Base-by-base conservation (phyloP, 2,888 invertebrate genomes). In the Liodrosophila aerea region DNA sequence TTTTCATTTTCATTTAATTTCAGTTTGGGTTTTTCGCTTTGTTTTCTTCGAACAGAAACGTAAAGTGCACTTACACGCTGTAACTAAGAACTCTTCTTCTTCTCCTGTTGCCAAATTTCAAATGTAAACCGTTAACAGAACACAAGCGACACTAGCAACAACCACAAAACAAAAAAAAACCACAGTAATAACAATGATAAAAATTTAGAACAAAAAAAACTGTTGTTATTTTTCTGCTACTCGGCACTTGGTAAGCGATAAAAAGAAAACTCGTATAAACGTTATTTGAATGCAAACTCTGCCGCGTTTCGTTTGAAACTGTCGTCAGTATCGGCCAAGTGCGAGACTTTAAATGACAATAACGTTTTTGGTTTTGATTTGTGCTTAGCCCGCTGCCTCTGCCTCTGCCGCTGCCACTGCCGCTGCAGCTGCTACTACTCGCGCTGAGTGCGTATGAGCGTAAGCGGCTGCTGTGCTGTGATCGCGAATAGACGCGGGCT, bases 281-380 rank as follows among this genome's bases (percentile, higher is more conserved):
- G 51, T 33, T 27, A 30, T 31, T 13, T 13, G 66, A 66, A 60
- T 47, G 81, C 65, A 63, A 69, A 15, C 80, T 60, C 76, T 45
- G 58, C 59, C 73, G 69, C 76, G 80, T 66, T 73, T 64, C 76
- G 73, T 80, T 73, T 27, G 69, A 80, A 76, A 77, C 78, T 77
- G 83, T 61, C 72, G 47, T 56, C 76, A 49, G 73, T 82, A 61
- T 78, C 64, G 76, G 80, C 73, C 78, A 76, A 78, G 69, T 72
- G 63, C 46, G 47, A 41, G 45, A 64, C 64, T 70, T 70, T 72
- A 52, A 70, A 72, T 72, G 67, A 69, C 73, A 73, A 67, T 73
- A 72, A 67, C 73, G 72, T 67, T 73, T 67, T 49, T 34, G n/a
- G n/a, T n/a, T n/a, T n/a, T n/a, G n/a, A n/a, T 67, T 51, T 47